Base-by-base conservation (phyloP, 2,113 vertebrate genomes). In the Syrrhaptes paradoxus region DNA sequence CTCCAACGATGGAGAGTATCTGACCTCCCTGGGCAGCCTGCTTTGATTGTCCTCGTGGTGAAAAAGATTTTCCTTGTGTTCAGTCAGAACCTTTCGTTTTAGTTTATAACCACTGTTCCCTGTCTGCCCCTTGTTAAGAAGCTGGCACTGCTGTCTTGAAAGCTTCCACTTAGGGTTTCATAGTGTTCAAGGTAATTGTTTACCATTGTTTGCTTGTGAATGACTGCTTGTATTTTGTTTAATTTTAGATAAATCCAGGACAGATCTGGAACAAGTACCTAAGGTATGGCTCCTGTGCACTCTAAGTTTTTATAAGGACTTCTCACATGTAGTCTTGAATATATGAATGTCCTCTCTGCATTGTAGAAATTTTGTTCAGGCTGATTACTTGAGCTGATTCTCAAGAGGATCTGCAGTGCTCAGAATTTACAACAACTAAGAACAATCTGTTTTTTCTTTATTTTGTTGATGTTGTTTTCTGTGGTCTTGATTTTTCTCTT, bases 181-280 rank as follows among this genome's bases (percentile, higher is more conserved):
- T 15, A 66, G 29, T 52, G 19, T 79, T 87, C 22, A 57, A 46
- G 38, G 52, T 66, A 63, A 73, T 55, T 79, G 73, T 70, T 89
- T 79, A 36, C 16, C 12, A 1, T 49, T 70, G 61, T 81, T 86
- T 88, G 45, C 76, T 93, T 4, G 18, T 87, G 26, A 89, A 57
- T 96, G 57, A 95, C 68, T 74, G 4, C 51, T 74, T 96, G 68
- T 95, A 49, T 95, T 96, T 61, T 82, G 85, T 96, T 97, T 93
- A 59, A 90, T 98, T 72, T 74, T 96, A 99, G 99, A 99, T 93
- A 99, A 99, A 98, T 99, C 99, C 96, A 98, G 98, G 98, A 98
- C 98, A 72, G 99, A 99, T 97, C 98, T 99, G 97, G 99, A 99
- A 68, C 99, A 99, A 98, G 99, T 99, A 96, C 99, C 99, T 89